Conservation (phyloP, 2,113 vertebrate genomes). For the Chelonoidis abingdonii region DNA sequence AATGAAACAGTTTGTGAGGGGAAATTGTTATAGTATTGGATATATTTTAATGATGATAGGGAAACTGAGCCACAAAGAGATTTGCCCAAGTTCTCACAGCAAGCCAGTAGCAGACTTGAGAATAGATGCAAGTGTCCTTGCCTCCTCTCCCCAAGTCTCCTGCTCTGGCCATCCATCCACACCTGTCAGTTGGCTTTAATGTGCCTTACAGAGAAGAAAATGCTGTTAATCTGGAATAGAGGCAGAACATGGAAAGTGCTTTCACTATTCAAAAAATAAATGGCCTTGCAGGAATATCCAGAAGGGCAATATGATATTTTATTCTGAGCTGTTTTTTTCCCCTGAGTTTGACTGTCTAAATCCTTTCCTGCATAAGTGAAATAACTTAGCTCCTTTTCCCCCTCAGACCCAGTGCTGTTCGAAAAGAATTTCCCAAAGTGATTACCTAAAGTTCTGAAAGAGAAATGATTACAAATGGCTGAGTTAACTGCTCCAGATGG, state of each 20-base stretch:
- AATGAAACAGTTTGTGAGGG: background rate
- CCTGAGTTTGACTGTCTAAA: slow-evolving; percentile 31
- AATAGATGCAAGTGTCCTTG: background rate
- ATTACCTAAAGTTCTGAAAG: slow-evolving; percentile 60
- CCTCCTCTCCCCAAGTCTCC: background rate
- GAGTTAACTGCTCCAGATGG: slow-evolving; percentile 61
- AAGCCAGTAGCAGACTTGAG: background rate
- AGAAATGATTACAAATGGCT: slow-evolving; percentile 78
- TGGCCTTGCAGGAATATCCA: background rate
- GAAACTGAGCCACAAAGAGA: background rate
- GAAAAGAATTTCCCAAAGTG: slow-evolving; percentile 67
- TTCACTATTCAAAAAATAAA: background rate
- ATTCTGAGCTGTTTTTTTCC: background rate
- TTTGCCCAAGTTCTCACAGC: background rate
- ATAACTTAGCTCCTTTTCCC: slow-evolving; percentile 6
- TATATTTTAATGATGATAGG: background rate
- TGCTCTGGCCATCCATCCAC: background rate
- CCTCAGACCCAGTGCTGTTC: slow-evolving; percentile 5
- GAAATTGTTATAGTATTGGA: background rate
- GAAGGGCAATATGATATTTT: background rate
- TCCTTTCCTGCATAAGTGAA: slow-evolving; percentile 34
- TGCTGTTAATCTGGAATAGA: background rate
- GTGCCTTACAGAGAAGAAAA: background rate
- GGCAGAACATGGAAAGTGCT: background rate
- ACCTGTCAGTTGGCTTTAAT: background rate